Evolutionary conservation across 1,140 invertebrate genomes (phyloP), one percentile per base, ranked within the genome.

Genomic region (Cyclargus thomasi): DNA sequence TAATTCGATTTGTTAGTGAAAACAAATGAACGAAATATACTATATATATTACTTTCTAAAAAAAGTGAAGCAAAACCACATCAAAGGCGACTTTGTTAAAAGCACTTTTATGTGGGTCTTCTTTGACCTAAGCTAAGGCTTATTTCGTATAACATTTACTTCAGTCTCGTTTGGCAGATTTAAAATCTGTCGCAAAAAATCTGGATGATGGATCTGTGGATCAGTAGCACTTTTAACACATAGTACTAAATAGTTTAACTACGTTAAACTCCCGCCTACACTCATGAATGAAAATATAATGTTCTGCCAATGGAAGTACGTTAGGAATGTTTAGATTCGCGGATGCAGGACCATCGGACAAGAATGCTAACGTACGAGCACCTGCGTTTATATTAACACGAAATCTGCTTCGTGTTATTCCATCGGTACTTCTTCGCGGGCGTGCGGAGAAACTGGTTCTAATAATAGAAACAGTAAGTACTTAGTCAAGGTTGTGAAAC

Each of bases 401-500:
- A 29, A 35, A 65, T 65, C 64, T 65, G 53, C 35, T 66, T 18
- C 53, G 23, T 35, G 53, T 59, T 65, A 65, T 65, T 66, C 55
- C 14, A 66, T 66, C 55, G 53, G 57, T 64, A 66, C 70, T 65
- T 74, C 67, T 69, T 69, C 53, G 70, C 68, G 71, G 70, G 68
- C 70, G 70, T 71, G 74, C 79, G 79, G 82, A 78, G 81, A 84
- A 86, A 83, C 79, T 74, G 74, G 77, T 78, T 79, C 81, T 83
- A 86, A 83, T 85, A 85, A 82, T 88, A 86, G 81, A 81, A 80
- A 76, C 79, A 78, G 76, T 75, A 74, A 75, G 83, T 86, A 85
- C 79, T 76, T 82, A 80, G 78, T 86, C 85, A 88, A 88, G 85
- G 85, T 84, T 85, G 82, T 71, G 76, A 77, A 88, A 83, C 84